Evolutionary conservation across 1,140 invertebrate genomes (phyloP).

Genomic region (Vanessa atalanta): DNA sequence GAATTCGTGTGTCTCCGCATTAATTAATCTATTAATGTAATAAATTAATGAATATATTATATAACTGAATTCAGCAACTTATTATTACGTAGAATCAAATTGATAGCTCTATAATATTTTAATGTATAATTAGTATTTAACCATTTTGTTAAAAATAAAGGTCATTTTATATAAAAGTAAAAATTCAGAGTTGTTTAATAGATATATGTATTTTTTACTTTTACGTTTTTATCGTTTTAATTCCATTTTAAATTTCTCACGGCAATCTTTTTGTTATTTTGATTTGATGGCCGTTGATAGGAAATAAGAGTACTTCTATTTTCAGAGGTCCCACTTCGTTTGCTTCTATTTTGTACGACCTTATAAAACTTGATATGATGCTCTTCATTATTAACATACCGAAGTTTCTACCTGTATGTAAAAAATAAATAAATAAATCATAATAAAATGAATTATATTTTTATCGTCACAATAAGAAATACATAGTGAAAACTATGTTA

Average conservation of each 20-base stretch:
- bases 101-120: too few relatives aligned
- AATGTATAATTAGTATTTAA: too few relatives aligned
- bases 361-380: constrained; percentile 58
- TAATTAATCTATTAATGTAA: too few relatives aligned
- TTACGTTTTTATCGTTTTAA: not conserved
- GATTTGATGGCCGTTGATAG: constrained; percentile 62
- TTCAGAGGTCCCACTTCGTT: constrained; percentile 57
- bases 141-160: too few relatives aligned
- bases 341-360: constrained; percentile 57
- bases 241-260: too few relatives aligned
- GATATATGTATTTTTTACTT: not conserved
- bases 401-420: constrained; percentile 59
- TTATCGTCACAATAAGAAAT: not conserved
- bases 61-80: too few relatives aligned
- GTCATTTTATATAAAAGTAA: too few relatives aligned
- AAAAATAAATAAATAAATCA: not conserved
- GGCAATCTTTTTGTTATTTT: constrained; percentile 45
- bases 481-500: constrained; percentile 30
- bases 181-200: not conserved
- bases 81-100: too few relatives aligned
- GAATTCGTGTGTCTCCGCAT: too few relatives aligned
- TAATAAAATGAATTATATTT: not conserved
- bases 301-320: constrained; percentile 65
- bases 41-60: too few relatives aligned
- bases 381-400: constrained; percentile 69